Percentiles rank a stretch among this genome's conserved stretches.
Evolutionary conservation across 2,888 invertebrate species (phyloP).

Genomic region (Diachrysia chrysitis): DNA sequence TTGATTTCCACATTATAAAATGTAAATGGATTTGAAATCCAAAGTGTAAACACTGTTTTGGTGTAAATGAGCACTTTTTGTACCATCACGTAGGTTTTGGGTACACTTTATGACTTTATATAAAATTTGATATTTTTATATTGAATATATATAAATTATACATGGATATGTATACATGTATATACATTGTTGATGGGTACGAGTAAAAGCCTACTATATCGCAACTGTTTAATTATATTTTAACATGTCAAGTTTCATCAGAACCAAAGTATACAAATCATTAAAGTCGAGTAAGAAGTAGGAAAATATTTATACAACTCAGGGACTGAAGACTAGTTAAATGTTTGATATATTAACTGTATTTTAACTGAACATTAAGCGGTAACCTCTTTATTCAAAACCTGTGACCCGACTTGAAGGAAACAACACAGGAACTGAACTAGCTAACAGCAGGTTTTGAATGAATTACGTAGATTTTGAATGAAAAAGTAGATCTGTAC

Average conservation of each 20-base stretch:
- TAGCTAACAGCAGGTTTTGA: conserved; percentile 87
- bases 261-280: conserved; percentile 90
- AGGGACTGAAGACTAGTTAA: conserved; percentile 89
- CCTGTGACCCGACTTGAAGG: conserved; percentile 84
- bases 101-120: conserved; percentile 90
- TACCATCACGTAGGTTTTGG: conserved; percentile 89
- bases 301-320: conserved; percentile 89
- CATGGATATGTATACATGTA: conserved; percentile 89
- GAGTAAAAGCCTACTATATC: conserved; percentile 88
- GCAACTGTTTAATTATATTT: conserved; percentile 89
- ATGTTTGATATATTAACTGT: conserved; percentile 89
- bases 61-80: conserved; percentile 85
- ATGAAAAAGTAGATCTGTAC: conserved; percentile 79
- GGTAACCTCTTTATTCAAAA: conserved; percentile 86
- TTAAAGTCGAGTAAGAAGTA: conserved; percentile 88
- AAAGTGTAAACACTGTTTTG: conserved; percentile 84
- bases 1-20: conserved; percentile 87
- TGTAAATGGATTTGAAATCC: conserved; percentile 86
- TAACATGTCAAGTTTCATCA: conserved; percentile 89
- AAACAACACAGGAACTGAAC: conserved; percentile 84
- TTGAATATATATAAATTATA: conserved; percentile 89
- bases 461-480: conserved; percentile 85
- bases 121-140: conserved; percentile 89
- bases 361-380: conserved; percentile 87
- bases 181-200: conserved; percentile 89